phyloP scores from a whole-genome alignment of 2,113 vertebrate species.

The Mormyrus iriodes region DNA sequence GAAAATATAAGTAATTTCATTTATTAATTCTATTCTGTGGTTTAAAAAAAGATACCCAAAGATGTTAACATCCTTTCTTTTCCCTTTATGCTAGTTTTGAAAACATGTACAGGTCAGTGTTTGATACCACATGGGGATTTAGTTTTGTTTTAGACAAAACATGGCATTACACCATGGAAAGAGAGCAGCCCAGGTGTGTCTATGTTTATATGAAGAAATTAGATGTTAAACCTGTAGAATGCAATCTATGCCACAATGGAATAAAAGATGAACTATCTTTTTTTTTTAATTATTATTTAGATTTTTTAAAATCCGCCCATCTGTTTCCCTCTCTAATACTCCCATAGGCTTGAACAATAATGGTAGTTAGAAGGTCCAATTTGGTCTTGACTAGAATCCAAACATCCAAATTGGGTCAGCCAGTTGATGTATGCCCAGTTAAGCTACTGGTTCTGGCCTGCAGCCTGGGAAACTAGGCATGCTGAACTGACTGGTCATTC shows the following conservation, averaged over 20 bases:
- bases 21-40: conserved; percentile 47
- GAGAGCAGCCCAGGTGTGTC: not conserved
- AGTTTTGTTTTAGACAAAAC: conserved; percentile 27
- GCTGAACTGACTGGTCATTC: conserved; percentile 11
- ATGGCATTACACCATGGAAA: not conserved
- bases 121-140: conserved; percentile 40
- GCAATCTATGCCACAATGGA: conserved; percentile 20
- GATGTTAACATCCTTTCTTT: conserved; percentile 40
- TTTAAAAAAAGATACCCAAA: conserved; percentile 40
- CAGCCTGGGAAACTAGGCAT: conserved; percentile 19
- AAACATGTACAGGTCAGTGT: conserved; percentile 42
- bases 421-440: not conserved
- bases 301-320: conserved; percentile 5
- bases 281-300: not conserved
- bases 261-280: not conserved
- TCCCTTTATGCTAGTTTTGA: conserved; percentile 34
- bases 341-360: conserved; percentile 20
- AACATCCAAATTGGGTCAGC: conserved; percentile 8
- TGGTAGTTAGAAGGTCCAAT: conserved; percentile 19
- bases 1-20: conserved; percentile 24
- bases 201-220: conserved; percentile 9
- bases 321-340: conserved; percentile 25
- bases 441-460: not conserved
- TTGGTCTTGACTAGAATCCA: conserved; percentile 2
- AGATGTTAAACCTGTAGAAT: not conserved